These are phyloP conservation scores for Galeopsomyia nigrocyanea DNA, from an alignment of 2,888 invertebrate species.

Conservation along the genomic window DNA sequence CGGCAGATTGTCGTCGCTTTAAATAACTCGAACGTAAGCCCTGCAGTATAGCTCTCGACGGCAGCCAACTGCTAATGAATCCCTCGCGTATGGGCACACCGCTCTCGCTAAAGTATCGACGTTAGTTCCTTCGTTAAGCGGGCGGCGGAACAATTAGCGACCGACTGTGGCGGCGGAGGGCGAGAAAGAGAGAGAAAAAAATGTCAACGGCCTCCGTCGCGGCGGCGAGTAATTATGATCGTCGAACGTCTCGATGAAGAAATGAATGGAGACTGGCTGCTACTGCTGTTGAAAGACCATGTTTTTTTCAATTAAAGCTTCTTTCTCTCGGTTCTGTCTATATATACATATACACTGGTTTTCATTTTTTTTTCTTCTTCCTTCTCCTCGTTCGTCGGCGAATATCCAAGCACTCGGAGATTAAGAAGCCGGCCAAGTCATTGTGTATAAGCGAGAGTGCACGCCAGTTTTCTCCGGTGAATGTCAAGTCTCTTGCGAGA, in stretches of 20 bases:
- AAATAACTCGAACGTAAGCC: too few relatives aligned
- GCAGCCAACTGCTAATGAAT: constrained; percentile 41
- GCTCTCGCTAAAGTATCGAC: constrained; percentile 30
- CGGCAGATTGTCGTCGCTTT: too few relatives aligned
- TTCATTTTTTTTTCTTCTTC: constrained; percentile 12
- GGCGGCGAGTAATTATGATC: constrained; percentile 42
- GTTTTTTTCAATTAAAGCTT: constrained; percentile 26
- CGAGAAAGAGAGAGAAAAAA: constrained; percentile 15
- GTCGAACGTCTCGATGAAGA: constrained; percentile 39
- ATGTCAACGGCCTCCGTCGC: constrained; percentile 39
- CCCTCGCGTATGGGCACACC: constrained; percentile 20
- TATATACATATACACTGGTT: constrained; percentile 9
- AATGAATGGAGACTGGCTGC: constrained; percentile 27
- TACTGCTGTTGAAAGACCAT: constrained; percentile 11
- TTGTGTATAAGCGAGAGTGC: constrained; percentile 28
- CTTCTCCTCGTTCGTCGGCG: not conserved
- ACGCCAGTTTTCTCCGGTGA: constrained; percentile 9
- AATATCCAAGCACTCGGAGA: constrained; percentile 40
- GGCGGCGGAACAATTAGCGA: constrained; percentile 41
- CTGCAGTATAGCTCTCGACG: too few relatives aligned
- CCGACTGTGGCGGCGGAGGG: too few relatives aligned
- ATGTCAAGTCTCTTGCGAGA: constrained; percentile 21
- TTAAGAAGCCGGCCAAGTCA: constrained; percentile 31
- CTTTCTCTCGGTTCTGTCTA: constrained; percentile 5
- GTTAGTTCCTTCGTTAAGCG: constrained; percentile 36